Evolutionary conservation across 1,140 invertebrate genomes (phyloP), one percentile per base, ranked within the genome.

Genomic region (Pseudomyrmex sp.): DNA sequence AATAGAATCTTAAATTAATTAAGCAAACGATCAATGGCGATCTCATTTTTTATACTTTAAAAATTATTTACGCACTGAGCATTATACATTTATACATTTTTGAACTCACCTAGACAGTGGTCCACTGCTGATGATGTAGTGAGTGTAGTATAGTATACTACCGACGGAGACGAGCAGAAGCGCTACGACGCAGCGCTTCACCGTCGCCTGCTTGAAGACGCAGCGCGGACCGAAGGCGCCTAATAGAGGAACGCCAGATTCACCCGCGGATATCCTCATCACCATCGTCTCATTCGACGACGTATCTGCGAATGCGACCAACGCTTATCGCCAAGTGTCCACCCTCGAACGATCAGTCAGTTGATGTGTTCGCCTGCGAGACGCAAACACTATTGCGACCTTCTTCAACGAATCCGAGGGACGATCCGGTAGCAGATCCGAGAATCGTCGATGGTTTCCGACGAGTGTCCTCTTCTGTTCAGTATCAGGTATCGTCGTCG

Each of bases 61-160:
- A 13, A 50, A 35, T 26, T 35, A 54, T 8, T 69, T 15, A 18
- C n/a, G 20, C 18, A 0, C 5, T 66, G n/a, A 35, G 35, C 35
- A 35, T 35, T 35, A 35, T 35, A 35, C 0, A 35, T 35, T 35
- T 44, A 35, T 7, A 35, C 35, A 35, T 7, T 35, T 44, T 18
- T 1, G 23, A 4, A 73, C 95, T 96, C 91, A 97, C 96, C 96
- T 97, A 58, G 96, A 95, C 80, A 97, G 94, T n/a, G 96, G 96
- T n/a, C 74, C 74, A 90, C 95, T 96, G 90, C 95, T 96, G 92
- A 95, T 95, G 86, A 97, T 95, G 90, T 97, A 97, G 92, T 96
- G 96, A 35, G 96, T 96, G 93, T 97, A 97, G 93, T 97, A 97
- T 91, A 97, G 96, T 92, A 97, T 97, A 85, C 96, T 96, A 90